Evolutionary conservation across 2,797 vertebrate species (phyloP).

Genomic region (Spea hammondii): DNA sequence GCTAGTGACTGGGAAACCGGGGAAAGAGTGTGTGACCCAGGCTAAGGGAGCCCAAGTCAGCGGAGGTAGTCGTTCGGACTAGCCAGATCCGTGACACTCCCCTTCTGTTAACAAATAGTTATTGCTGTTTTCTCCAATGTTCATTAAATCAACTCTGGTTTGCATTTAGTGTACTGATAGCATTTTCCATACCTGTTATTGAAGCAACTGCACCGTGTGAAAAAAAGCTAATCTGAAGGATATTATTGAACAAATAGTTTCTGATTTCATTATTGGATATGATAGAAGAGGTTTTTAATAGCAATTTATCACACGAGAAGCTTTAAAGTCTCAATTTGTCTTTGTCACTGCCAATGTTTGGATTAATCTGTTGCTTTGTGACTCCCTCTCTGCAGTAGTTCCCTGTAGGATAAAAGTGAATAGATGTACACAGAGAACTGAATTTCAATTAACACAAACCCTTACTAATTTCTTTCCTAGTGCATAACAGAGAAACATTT

Average conservation of each 20-base stretch:
- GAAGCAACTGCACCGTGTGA: background rate
- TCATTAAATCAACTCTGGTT: too few species aligned
- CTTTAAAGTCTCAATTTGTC: constrained; percentile 66
- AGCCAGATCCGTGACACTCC: too few species aligned
- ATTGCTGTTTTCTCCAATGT: too few species aligned
- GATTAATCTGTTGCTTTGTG: constrained; percentile 65
- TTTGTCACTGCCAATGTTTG: constrained; percentile 59
- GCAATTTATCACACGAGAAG: constrained; percentile 59
- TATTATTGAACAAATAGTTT: constrained; percentile 27
- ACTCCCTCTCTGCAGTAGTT: constrained; percentile 56
- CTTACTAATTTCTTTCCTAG: constrained; percentile 64
- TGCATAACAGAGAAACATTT: constrained; percentile 59
- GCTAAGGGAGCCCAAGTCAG: too few species aligned
- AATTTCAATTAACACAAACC: constrained; percentile 62
- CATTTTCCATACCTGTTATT: too few species aligned
- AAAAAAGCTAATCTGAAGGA: constrained; percentile 11
- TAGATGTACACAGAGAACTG: constrained; percentile 61
- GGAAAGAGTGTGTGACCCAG: too few species aligned
- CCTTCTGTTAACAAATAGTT: too few species aligned
- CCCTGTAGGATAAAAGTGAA: constrained; percentile 63
- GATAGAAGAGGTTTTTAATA: constrained; percentile 50
- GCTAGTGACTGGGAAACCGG: too few species aligned
- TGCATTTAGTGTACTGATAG: too few species aligned
- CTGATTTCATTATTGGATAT: constrained; percentile 36
- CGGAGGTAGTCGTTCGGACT: too few species aligned